A percentile compares a stretch with the other conserved stretches of the same genome.
These are phyloP conservation scores for Philopedon plagiatum DNA, from an alignment of 2,888 invertebrate species.

Conservation along the genomic window DNA sequence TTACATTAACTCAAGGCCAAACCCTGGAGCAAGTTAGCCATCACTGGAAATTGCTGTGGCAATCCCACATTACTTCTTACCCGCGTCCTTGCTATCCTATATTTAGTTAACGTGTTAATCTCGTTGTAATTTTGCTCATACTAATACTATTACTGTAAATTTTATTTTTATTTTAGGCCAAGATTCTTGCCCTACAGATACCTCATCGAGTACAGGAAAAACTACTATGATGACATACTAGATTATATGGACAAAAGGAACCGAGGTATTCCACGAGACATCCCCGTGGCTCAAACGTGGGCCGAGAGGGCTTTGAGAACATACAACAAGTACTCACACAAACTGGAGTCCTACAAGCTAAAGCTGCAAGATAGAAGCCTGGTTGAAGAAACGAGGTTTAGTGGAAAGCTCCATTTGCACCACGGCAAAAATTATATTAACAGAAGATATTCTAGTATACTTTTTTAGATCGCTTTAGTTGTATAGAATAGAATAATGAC, in stretches of 20 bases:
- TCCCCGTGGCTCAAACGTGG: slow-evolving; percentile 88
- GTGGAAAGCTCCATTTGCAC: slow-evolving; percentile 80
- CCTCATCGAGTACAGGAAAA: slow-evolving; percentile 86
- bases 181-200: slow-evolving; percentile 86
- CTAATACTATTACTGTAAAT: too few relatives aligned
- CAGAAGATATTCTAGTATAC: slow-evolving; percentile 76
- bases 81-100: too few relatives aligned
- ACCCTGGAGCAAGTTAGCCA: too few relatives aligned
- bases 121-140: too few relatives aligned
- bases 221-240: slow-evolving; percentile 90
- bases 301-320: slow-evolving; percentile 85
- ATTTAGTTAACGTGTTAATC: too few relatives aligned
- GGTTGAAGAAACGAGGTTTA: slow-evolving; percentile 76
- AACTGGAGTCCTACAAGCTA: slow-evolving; percentile 64
- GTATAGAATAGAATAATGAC: too few relatives aligned
- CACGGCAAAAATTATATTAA: slow-evolving; percentile 83
- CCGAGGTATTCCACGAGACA: slow-evolving; percentile 77
- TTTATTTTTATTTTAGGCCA: slow-evolving; percentile 74
- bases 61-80: too few relatives aligned
- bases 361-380: slow-evolving; percentile 66
- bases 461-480: slow-evolving; percentile 55
- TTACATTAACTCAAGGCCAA: too few relatives aligned
- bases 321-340: slow-evolving; percentile 67
- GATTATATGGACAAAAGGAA: slow-evolving; percentile 85
- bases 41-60: too few relatives aligned